Evolutionary conservation across 2,797 vertebrate species (phyloP), one percentile per base, ranked within the genome.

Genomic region (Bradypodion ventrale): DNA sequence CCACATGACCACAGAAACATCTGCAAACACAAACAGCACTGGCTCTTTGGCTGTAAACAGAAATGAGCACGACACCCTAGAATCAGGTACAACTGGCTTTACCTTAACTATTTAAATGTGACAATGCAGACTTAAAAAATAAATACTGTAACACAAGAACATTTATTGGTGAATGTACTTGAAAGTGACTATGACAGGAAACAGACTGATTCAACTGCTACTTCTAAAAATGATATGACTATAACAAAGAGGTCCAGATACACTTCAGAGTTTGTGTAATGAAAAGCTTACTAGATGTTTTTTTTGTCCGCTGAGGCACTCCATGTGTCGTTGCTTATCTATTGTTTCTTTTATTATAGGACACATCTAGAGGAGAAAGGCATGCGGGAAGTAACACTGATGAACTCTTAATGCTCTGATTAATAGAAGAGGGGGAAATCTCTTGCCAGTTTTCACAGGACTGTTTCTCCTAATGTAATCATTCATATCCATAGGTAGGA

Each of bases 361-460:
- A 80, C 83, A 2, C 19, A 32, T 76, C 19, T 25, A 83, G 19
- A 80, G 76, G 29, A 87, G 44, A 35, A 90, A 87, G 35, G 56
- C 8, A 88, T 88, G 88, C 35, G 81, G 91, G 89, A 87, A 66
- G 60, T 78, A 91, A 10, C 29, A 89, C n/a, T 87, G 89, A 93
- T 91, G 87, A 89, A 90, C 90, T 69, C 49, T 46, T 46, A 85
- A 91, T 2, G 0, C 88, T 90, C 79, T 68, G 49, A 92, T 65
- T 80, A 87, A 80, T 2, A 88, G 78, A 82, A 87, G 56, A 83
- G 72, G 82, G 83, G 90, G 89, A 91, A 3, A 59, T 76, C 82
- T 88, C 90, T 91, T 87, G 75, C 81, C 21, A 74, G 72, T 89
- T 92, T 93, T 87, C 56, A 87, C 85, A 86, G 85, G 86, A 87